Evolutionary conservation across 2,888 invertebrate species (phyloP).

Genomic region (Melanotus villosus): DNA sequence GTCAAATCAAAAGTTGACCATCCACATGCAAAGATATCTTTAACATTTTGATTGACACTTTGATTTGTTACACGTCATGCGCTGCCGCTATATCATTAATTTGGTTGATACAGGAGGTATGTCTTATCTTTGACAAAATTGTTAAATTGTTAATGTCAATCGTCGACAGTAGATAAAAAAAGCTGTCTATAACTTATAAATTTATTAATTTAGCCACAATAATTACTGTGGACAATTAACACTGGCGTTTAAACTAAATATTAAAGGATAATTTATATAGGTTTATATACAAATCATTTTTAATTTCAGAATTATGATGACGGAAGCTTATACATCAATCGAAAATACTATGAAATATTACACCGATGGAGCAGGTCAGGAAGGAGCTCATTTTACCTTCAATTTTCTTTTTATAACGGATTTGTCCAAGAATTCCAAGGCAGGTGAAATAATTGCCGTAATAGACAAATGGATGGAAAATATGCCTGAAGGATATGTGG

Average conservation of each 20-base stretch:
- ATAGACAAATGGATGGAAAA: slow-evolving; percentile 77
- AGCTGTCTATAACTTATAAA: too few relatives aligned
- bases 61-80: too few relatives aligned
- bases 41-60: too few relatives aligned
- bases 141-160: too few relatives aligned
- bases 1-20: too few relatives aligned
- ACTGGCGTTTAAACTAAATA: background rate
- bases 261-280: background rate
- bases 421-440: slow-evolving; percentile 72
- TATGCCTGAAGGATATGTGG: slow-evolving; percentile 73
- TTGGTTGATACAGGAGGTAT: too few relatives aligned
- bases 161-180: too few relatives aligned
- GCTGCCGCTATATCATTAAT: too few relatives aligned
- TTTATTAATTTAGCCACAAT: too few relatives aligned
- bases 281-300: background rate
- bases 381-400: slow-evolving; percentile 83
- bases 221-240: too few relatives aligned
- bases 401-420: slow-evolving; percentile 82
- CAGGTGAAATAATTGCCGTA: slow-evolving; percentile 73
- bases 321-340: slow-evolving; percentile 79
- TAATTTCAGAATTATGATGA: slow-evolving; percentile 77
- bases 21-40: too few relatives aligned
- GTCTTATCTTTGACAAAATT: too few relatives aligned
- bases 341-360: slow-evolving; percentile 78
- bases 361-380: slow-evolving; percentile 67